phyloP scores from a whole-genome alignment of 2,113 vertebrate genomes.

The Nannospalax galili region DNA sequence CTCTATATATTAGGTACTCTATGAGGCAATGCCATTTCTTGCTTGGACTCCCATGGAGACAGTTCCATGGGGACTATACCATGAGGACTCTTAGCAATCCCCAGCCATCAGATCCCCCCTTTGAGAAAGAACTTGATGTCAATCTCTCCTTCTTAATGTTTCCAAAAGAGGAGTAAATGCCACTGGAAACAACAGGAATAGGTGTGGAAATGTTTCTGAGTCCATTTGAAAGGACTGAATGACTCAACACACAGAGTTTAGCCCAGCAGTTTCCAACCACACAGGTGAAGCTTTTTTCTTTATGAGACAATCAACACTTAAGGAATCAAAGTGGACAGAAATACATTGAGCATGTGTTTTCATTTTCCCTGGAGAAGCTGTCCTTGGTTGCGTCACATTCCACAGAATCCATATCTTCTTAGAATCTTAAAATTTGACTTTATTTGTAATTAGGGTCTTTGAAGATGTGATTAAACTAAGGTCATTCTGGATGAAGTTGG shows the following conservation, averaged over 20 bases:
- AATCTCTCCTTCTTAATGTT: not conserved
- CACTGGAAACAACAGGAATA: not conserved
- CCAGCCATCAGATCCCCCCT: not conserved
- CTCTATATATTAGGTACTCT: not conserved
- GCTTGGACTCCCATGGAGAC: slow-evolving; percentile 42
- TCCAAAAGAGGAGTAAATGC: not conserved
- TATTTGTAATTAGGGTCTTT: slow-evolving; percentile 16
- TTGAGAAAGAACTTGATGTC: not conserved
- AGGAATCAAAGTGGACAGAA: not conserved
- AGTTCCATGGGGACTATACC: not conserved
- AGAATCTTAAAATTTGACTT: not conserved
- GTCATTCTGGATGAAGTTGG: not conserved
- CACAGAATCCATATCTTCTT: not conserved
- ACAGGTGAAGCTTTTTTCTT: not conserved
- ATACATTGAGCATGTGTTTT: not conserved
- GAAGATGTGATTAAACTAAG: not conserved
- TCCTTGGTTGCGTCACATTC: not conserved
- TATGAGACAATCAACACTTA: not conserved
- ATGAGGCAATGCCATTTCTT: not conserved
- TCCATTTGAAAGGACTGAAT: not conserved
- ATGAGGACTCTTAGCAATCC: not conserved
- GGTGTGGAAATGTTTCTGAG: not conserved
- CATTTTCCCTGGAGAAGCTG: not conserved
- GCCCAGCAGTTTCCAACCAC: not conserved
- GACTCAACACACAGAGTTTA: not conserved